Conservation (phyloP, 1,140 invertebrate genomes). For the Globodera ellingtonae region DNA sequence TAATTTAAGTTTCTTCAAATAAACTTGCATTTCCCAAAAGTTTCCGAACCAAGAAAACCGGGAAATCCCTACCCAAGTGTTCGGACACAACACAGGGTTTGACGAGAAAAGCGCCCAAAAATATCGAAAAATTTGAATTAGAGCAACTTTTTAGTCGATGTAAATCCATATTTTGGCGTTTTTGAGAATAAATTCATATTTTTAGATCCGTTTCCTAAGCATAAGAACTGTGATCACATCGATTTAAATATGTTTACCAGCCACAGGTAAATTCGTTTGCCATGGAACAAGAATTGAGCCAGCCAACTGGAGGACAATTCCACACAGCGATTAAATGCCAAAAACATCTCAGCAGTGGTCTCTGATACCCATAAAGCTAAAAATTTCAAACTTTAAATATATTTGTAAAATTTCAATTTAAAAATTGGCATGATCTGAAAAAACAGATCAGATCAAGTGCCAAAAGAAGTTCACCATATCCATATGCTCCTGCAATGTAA, state of each 20-base stretch:
- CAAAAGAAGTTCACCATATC: neutral
- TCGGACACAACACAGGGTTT: too few species aligned
- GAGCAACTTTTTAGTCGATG: too few species aligned
- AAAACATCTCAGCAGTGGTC: constrained; percentile 16
- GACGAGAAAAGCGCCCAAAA: too few species aligned
- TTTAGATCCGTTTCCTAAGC: too few species aligned
- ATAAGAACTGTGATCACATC: neutral
- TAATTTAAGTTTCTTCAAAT: too few species aligned
- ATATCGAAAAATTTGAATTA: too few species aligned
- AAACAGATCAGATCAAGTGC: neutral
- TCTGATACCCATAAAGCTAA: constrained; percentile 18
- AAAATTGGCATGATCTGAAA: neutral
- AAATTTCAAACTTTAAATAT: neutral
- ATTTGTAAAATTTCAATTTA: neutral
- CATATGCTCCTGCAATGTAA: constrained; percentile 4
- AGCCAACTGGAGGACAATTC: constrained; percentile 14
- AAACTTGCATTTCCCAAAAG: too few species aligned
- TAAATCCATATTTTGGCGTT: too few species aligned
- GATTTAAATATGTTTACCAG: constrained; percentile 14
- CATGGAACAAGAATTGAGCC: constrained; percentile 29
- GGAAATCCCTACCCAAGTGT: too few species aligned
- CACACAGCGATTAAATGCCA: constrained; percentile 25
- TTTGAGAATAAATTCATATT: too few species aligned
- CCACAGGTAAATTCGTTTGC: constrained; percentile 37
- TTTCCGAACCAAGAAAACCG: too few species aligned